phyloP scores from a whole-genome alignment of 2,888 invertebrate genomes.

The Cynaeus angustus region DNA sequence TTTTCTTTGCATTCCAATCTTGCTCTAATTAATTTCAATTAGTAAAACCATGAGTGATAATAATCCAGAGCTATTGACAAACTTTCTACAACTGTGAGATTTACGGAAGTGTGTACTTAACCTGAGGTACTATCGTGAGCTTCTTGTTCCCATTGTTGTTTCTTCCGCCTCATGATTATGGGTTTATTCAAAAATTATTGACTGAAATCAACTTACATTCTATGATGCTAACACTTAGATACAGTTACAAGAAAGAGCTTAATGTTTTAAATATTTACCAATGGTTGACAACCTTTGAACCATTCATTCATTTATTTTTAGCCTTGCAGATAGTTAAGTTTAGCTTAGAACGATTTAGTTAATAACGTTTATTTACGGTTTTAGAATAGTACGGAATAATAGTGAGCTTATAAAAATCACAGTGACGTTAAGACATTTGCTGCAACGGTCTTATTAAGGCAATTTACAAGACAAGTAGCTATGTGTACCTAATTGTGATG shows the following conservation, averaged over 20 bases:
- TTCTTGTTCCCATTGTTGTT: conserved; percentile 19
- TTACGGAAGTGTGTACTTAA: neutral
- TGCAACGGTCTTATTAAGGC: conserved; percentile 47
- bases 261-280: neutral
- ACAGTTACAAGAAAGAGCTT: neutral
- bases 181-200: neutral
- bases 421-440: conserved; percentile 33
- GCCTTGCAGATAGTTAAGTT: neutral
- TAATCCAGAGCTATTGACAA: neutral
- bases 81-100: neutral
- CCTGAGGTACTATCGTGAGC: conserved; percentile 31
- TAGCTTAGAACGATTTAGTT: conserved; percentile 7
- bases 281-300: neutral
- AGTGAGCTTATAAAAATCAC: conserved; percentile 14
- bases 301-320: neutral
- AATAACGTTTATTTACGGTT: conserved; percentile 22
- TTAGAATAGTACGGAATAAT: conserved; percentile 28
- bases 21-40: conserved; percentile 1
- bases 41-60: conserved; percentile 3
- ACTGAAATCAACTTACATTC: neutral
- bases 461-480: conserved; percentile 47
- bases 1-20: neutral
- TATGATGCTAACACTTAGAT: neutral
- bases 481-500: conserved; percentile 47
- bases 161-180: conserved; percentile 9